These are phyloP conservation scores for Meandrina meandrites DNA, from an alignment of 92 coral and sea anemone species.

Conservation along the genomic window DNA sequence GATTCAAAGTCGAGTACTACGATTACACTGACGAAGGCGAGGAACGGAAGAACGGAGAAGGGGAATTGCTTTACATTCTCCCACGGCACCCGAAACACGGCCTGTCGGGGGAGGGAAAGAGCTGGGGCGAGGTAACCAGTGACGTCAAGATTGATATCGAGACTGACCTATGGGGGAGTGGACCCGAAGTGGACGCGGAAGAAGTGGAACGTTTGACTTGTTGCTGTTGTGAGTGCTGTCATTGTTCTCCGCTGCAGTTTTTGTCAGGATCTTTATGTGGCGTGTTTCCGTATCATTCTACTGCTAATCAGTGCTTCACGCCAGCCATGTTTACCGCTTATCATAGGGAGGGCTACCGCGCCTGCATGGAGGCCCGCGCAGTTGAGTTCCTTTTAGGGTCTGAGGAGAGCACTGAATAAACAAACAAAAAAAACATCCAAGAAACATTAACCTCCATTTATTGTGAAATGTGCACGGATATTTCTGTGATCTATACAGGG, in stretches of 20 bases:
- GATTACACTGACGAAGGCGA: constrained; percentile 40
- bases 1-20: constrained; percentile 82
- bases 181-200: constrained; percentile 69
- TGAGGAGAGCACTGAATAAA: neutral
- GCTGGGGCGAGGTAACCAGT: constrained; percentile 47
- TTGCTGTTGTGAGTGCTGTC: constrained; percentile 92
- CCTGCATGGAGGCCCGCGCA: constrained; percentile 80
- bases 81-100: constrained; percentile 89
- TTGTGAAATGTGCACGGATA: too few species aligned
- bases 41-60: constrained; percentile 80
- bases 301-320: constrained; percentile 81
- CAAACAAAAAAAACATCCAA: too few species aligned
- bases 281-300: constrained; percentile 76
- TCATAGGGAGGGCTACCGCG: constrained; percentile 93
- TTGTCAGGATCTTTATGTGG: constrained; percentile 63
- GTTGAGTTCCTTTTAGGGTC: constrained; percentile 58
- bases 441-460: too few species aligned
- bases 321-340: constrained; percentile 77
- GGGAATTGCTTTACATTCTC: constrained; percentile 67
- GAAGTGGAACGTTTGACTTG: constrained; percentile 83
- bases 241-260: constrained; percentile 42
- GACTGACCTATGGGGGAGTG: constrained; percentile 76
- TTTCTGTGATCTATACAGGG: too few species aligned
- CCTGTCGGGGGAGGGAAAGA: constrained; percentile 8
- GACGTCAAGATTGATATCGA: constrained; percentile 69